A percentile compares a stretch with the other conserved stretches of the same genome.
Conservation (phyloP, 2,888 invertebrate species). For the Leptopilina myrica region DNA sequence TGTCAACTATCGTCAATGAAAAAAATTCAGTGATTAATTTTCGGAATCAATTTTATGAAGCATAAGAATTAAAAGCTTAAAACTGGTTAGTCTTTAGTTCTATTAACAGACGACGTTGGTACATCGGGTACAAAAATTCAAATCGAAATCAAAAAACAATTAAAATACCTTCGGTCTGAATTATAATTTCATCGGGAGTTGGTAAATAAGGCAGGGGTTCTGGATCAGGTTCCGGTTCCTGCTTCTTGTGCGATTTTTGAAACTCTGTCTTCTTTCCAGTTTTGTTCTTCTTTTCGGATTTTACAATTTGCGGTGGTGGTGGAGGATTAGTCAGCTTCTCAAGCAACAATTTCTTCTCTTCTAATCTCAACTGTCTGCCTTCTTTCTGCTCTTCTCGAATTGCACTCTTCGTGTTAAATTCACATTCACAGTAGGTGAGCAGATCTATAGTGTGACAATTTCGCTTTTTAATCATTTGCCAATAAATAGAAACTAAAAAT, state of each 20-base stretch:
- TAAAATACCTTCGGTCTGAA: conserved; percentile 63
- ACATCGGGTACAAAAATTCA: too few species aligned
- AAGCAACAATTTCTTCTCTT: conserved; percentile 75
- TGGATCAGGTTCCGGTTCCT: conserved; percentile 76
- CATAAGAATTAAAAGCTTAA: too few species aligned
- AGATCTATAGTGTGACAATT: conserved; percentile 75
- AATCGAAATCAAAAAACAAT: not conserved
- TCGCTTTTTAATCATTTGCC: too few species aligned
- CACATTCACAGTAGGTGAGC: conserved; percentile 77
- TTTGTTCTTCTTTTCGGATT: conserved; percentile 39
- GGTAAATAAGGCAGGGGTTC: conserved; percentile 75
- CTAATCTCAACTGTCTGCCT: conserved; percentile 76
- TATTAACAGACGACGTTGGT: too few species aligned
- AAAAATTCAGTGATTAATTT: too few species aligned
- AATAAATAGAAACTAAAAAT: too few species aligned
- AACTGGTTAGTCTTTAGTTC: too few species aligned
- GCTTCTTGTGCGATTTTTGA: conserved; percentile 48
- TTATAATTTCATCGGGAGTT: conserved; percentile 66
- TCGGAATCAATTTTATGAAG: too few species aligned
- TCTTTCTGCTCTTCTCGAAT: conserved; percentile 78
- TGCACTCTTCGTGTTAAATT: conserved; percentile 73
- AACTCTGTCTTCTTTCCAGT: conserved; percentile 24
- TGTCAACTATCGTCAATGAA: conserved; percentile 73
- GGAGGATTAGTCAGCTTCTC: conserved; percentile 76
- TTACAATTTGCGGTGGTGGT: conserved; percentile 40